A percentile compares a stretch with the other conserved stretches of the same genome.
Evolutionary conservation across 2,888 invertebrate genomes (phyloP).

Genomic region (Macrophya annulata): DNA sequence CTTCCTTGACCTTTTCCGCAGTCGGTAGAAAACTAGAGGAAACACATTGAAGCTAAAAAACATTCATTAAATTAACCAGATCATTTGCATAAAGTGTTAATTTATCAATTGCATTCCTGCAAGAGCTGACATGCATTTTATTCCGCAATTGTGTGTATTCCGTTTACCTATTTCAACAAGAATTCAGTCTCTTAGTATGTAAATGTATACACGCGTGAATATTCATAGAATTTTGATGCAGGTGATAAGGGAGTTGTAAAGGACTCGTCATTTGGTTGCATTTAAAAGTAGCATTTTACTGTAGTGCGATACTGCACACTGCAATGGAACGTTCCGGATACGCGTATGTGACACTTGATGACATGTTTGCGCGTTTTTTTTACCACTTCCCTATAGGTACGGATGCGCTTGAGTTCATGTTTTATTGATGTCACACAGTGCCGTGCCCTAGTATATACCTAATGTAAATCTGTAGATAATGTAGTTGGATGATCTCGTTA

Average conservation of each 20-base stretch:
- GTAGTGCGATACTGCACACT: not conserved
- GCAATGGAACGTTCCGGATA: constrained; percentile 23
- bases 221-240: constrained; percentile 2
- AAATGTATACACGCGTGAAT: constrained; percentile 11
- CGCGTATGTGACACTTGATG: constrained; percentile 32
- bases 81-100: not conserved
- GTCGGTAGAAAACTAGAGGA: not conserved
- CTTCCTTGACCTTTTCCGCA: constrained; percentile 27
- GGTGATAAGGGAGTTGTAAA: constrained; percentile 24
- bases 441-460: no score
- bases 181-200: constrained; percentile 15
- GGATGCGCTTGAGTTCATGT: constrained; percentile 40
- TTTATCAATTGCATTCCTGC: not conserved
- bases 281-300: constrained; percentile 29
- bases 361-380: constrained; percentile 28
- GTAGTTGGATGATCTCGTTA: constrained; percentile 26
- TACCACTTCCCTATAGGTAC: not conserved
- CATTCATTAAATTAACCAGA: not conserved
- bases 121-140: not conserved
- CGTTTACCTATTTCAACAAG: not conserved
- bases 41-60: not conserved
- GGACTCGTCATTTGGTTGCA: constrained; percentile 43
- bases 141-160: not conserved
- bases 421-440: constrained; percentile 21
- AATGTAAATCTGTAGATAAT: not conserved